These are phyloP conservation scores for Anas bernieri DNA, from an alignment of 2,797 vertebrate genomes.

Conservation along the genomic window DNA sequence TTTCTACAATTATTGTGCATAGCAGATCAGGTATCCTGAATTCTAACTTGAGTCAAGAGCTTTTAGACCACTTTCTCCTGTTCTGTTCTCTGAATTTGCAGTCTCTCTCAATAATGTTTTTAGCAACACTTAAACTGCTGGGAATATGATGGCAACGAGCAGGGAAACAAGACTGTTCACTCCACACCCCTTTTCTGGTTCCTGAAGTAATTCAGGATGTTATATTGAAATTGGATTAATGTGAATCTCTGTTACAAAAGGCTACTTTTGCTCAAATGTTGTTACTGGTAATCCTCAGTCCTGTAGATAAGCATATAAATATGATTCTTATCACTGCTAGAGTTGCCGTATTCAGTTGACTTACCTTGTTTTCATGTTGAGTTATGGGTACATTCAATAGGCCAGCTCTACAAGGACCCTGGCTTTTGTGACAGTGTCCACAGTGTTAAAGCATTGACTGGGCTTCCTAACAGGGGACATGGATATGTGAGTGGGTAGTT, in stretches of 20 bases:
- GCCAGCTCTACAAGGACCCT: not conserved
- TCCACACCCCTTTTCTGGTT: not conserved
- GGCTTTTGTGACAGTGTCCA: not conserved
- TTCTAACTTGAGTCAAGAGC: not conserved
- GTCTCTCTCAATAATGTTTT: not conserved
- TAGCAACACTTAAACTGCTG: not conserved
- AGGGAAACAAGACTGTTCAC: not conserved
- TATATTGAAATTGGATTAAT: not conserved
- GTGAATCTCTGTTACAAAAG: not conserved
- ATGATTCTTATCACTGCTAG: not conserved
- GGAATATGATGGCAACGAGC: not conserved
- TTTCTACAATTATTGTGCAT: not conserved
- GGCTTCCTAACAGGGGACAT: not conserved
- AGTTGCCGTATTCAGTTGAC: not conserved
- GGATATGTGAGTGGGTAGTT: rapidly evolving
- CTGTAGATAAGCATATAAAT: not conserved
- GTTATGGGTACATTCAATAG: not conserved
- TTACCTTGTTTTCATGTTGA: not conserved
- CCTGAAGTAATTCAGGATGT: not conserved
- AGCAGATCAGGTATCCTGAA: not conserved
- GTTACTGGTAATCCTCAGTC: not conserved
- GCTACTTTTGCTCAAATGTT: not conserved
- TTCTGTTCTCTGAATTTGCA: not conserved
- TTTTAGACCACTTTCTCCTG: not conserved
- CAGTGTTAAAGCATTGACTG: not conserved